These are phyloP conservation scores for Oncorhynchus tshawytscha DNA, from an alignment of 2,113 vertebrate species.

Conservation along the genomic window DNA sequence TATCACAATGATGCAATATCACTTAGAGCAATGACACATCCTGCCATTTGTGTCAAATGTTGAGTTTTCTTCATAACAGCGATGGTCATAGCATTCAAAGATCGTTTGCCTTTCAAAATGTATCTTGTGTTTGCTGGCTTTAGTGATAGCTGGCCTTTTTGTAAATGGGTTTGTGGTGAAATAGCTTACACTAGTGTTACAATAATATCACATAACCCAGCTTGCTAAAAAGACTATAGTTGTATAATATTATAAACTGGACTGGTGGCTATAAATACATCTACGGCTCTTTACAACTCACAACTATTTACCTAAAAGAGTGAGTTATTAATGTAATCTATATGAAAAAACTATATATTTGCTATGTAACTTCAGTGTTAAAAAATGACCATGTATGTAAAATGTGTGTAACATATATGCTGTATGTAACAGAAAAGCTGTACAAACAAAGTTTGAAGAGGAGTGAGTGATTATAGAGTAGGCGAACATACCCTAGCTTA, in stretches of 20 bases:
- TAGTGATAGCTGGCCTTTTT: no score
- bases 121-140: not conserved
- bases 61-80: not conserved
- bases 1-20: conserved; percentile 67
- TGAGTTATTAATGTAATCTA: no score
- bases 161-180: no score
- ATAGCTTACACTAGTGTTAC: not conserved
- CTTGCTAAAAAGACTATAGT: conserved; percentile 20
- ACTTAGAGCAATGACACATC: conserved; percentile 63
- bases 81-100: not conserved
- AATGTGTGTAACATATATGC: no score
- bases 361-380: no score
- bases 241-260: not conserved
- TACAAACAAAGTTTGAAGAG: no score
- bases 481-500: not conserved
- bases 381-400: no score
- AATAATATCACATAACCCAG: conserved; percentile 30
- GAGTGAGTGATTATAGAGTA: not conserved
- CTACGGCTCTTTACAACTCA: not conserved
- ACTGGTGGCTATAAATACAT: not conserved
- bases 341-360: no score
- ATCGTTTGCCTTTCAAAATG: not conserved
- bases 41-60: conserved; percentile 28
- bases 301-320: not conserved
- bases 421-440: no score